Conservation (phyloP, 2,888 invertebrate species). For the Cerceris ruficornis region DNA sequence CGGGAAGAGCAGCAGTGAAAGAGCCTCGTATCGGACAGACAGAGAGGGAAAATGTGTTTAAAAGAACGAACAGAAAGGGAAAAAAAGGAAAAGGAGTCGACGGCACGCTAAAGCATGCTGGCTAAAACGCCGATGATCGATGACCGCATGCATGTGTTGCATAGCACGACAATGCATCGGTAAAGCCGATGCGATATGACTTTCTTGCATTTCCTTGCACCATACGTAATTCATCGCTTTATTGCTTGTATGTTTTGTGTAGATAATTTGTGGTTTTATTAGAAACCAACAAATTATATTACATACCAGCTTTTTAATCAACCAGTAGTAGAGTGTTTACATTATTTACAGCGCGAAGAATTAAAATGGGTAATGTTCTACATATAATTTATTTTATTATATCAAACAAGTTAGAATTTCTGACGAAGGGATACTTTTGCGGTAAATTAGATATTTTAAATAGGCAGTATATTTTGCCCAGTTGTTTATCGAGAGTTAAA, state of each 20-base stretch:
- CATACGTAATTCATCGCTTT: conserved; percentile 50
- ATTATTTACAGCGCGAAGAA: too few relatives aligned
- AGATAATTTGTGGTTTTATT: not conserved
- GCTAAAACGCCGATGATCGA: conserved; percentile 55
- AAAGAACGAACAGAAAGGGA: conserved; percentile 31
- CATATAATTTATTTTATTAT: too few relatives aligned
- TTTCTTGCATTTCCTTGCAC: not conserved
- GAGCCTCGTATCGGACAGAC: not conserved
- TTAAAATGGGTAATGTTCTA: too few relatives aligned
- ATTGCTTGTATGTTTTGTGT: conserved; percentile 1
- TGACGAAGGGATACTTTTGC: too few relatives aligned
- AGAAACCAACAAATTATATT: too few relatives aligned
- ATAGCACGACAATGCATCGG: conserved; percentile 59
- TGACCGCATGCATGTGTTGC: conserved; percentile 54
- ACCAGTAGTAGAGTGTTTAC: too few relatives aligned
- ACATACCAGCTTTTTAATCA: too few relatives aligned
- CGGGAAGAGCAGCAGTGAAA: not conserved
- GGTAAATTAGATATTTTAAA: too few relatives aligned
- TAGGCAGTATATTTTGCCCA: too few relatives aligned
- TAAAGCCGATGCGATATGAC: not conserved
- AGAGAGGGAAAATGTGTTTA: not conserved
- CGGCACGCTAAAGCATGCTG: conserved; percentile 20
- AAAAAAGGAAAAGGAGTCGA: conserved; percentile 13
- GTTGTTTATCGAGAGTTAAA: too few relatives aligned
- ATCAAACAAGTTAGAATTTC: too few relatives aligned